These are phyloP conservation scores for human (Homo sapiens) DNA, from an alignment of 2,113 vertebrate species.

Conservation along the genomic window GRCh38 chrX:10616501-10617000, in stretches of 20 bases:
- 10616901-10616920: slow-evolving; percentile 56
- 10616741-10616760: neutral
- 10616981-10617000: slow-evolving; percentile 53
- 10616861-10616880: slow-evolving; percentile 64
- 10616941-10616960: slow-evolving; percentile 23
- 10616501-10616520: slow-evolving; percentile 84
- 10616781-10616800: slow-evolving; percentile 50
- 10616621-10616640: slow-evolving; percentile 85
- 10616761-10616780: slow-evolving; percentile 52
- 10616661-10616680: slow-evolving; percentile 53
- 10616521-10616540: slow-evolving; percentile 90
- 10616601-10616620: slow-evolving; percentile 86
- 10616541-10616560: slow-evolving; percentile 89
- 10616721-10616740: slow-evolving; percentile 38
- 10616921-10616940: slow-evolving; percentile 64
- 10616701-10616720: slow-evolving; percentile 26
- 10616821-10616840: slow-evolving; percentile 72
- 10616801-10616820: slow-evolving; percentile 66
- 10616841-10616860: slow-evolving; percentile 72
- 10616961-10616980: slow-evolving; percentile 63
- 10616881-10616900: slow-evolving; percentile 70
- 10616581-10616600: slow-evolving; percentile 70
- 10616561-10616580: slow-evolving; percentile 89
- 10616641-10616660: slow-evolving; percentile 88
- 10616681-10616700: neutral